Conservation (phyloP, 1,140 invertebrate genomes). For the Drosophila navojoa region DNA sequence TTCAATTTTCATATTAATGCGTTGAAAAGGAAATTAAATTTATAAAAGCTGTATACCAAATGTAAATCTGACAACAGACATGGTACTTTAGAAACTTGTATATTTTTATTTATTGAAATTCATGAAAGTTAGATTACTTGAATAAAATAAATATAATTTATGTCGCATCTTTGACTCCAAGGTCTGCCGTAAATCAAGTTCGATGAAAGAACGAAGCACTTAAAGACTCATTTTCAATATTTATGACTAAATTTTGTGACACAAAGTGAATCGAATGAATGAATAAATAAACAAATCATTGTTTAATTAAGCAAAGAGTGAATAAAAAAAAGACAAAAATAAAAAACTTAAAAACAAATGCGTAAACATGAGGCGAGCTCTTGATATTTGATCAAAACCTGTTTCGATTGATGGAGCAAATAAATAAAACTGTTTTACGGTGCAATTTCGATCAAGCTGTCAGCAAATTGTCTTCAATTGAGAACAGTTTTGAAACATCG, state of each 20-base stretch:
- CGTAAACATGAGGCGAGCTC: constrained; percentile 7
- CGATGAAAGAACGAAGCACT: background rate
- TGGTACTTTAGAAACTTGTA: too few relatives aligned
- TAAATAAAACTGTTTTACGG: background rate
- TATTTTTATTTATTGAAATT: too few relatives aligned
- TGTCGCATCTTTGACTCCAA: constrained; percentile 8
- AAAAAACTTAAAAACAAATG: background rate
- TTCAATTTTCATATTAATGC: too few relatives aligned
- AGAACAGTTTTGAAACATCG: background rate
- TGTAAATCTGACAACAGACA: too few relatives aligned
- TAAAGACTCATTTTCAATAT: constrained; percentile 1
- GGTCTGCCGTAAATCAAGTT: constrained; percentile 8
- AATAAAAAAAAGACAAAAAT: background rate
- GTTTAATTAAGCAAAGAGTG: constrained; percentile 17
- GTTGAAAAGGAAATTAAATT: too few relatives aligned
- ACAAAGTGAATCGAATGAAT: constrained; percentile 4
- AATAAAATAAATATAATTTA: constrained; percentile 7
- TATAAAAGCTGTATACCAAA: too few relatives aligned
- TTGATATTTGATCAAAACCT: constrained; percentile 2
- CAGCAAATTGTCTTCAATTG: background rate
- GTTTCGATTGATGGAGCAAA: constrained; percentile 6
- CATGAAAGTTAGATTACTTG: too few relatives aligned
- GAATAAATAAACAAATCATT: constrained; percentile 13
- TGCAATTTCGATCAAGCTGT: background rate
- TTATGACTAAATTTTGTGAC: constrained; percentile 7